These are phyloP conservation scores for Synanceia verrucosa DNA, from an alignment of 2,797 vertebrate genomes.

Conservation along the genomic window DNA sequence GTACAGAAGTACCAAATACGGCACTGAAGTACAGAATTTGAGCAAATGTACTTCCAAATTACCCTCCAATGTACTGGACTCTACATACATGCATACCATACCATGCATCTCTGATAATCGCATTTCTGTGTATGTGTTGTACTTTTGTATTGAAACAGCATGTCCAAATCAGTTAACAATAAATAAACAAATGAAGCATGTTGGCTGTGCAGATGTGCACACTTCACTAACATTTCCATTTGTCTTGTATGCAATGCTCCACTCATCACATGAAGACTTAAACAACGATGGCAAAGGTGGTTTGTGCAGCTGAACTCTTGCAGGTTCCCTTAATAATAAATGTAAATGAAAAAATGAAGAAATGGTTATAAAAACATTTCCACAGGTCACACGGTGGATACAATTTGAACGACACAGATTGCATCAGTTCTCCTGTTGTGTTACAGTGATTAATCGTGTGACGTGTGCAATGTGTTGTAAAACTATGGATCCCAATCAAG, in stretches of 20 bases:
- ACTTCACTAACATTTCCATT: slow-evolving; percentile 21
- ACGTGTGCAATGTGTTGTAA: neutral
- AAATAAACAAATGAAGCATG: neutral
- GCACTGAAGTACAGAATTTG: neutral
- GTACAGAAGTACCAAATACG: neutral
- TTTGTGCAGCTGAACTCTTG: neutral
- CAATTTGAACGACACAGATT: no score
- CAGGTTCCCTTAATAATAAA: neutral
- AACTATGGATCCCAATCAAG: neutral
- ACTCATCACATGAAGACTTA: neutral
- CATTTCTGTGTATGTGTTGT: no score
- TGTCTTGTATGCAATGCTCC: slow-evolving; percentile 24
- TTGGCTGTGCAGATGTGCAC: slow-evolving; percentile 8
- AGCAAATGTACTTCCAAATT: neutral
- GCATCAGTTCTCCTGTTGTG: no score
- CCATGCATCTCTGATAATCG: no score
- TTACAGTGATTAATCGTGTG: neutral
- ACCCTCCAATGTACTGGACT: no score
- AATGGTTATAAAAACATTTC: neutral
- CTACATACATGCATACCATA: no score
- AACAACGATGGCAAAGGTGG: neutral
- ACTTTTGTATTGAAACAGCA: neutral
- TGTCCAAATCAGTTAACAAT: no score
- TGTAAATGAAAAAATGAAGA: neutral
- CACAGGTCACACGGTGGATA: neutral